Conservation (phyloP, 2,888 invertebrate species). For the Venustoraphidia nigricollis region DNA sequence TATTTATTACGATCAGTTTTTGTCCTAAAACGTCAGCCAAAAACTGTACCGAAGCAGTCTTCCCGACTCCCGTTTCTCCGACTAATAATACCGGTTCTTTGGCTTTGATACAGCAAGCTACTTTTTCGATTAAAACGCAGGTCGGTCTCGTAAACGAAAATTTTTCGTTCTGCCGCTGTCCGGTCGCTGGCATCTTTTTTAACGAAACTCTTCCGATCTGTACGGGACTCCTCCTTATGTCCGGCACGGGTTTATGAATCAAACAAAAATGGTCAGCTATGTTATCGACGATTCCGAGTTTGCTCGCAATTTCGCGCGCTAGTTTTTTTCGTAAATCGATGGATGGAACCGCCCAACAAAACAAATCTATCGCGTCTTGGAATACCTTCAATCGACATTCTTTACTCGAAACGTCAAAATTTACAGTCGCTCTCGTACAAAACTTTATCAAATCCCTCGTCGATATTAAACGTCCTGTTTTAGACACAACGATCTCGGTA, state of each 20-base stretch:
- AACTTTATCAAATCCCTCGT: constrained; percentile 86
- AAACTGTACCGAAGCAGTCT: constrained; percentile 90
- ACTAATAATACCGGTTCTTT: constrained; percentile 87
- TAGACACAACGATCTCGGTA: constrained; percentile 20
- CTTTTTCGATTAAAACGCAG: constrained; percentile 68
- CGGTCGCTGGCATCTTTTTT: too few species aligned
- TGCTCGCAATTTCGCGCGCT: constrained; percentile 59
- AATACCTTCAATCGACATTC: constrained; percentile 55
- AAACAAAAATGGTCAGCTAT: constrained; percentile 69
- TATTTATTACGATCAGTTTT: constrained; percentile 84
- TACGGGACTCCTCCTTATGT: too few species aligned
- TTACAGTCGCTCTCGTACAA: constrained; percentile 61
- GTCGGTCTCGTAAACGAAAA: constrained; percentile 77
- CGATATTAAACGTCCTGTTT: constrained; percentile 51
- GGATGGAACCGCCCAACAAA: constrained; percentile 64
- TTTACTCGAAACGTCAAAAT: constrained; percentile 57
- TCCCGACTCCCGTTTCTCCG: constrained; percentile 97
- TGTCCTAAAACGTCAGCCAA: constrained; percentile 71
- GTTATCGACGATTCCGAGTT: constrained; percentile 65
- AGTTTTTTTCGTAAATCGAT: constrained; percentile 46
- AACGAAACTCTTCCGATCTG: too few species aligned
- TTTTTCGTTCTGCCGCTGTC: constrained; percentile 20
- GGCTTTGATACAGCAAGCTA: constrained; percentile 67
- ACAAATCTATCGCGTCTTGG: constrained; percentile 84
- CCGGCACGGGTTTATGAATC: constrained; percentile 51